Evolutionary conservation across 2,113 vertebrate species (phyloP), one percentile per base, ranked within the genome.

Genomic region (Elephantulus edwardii): DNA sequence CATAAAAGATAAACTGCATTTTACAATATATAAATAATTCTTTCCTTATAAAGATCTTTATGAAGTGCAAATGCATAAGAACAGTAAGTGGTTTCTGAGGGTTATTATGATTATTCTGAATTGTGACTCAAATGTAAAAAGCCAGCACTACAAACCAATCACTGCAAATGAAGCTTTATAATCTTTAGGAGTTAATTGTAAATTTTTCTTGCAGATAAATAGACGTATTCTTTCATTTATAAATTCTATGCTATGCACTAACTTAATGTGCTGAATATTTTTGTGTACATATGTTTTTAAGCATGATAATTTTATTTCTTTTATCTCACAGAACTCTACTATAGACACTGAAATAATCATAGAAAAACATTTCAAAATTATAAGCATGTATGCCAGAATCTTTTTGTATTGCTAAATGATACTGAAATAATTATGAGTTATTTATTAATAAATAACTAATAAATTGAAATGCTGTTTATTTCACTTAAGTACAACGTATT

Each of bases 51-150:
- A 83, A 56, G 40, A 26, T 84, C 14, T 84, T 88, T 70, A n/a
- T 70, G 50, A 78, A 68, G 30, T 86, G 42, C 35, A 78, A 68
- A 91, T n/a, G 50, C 35, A 66, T 74, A 44, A n/a, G 52, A 88
- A 90, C 26, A 72, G 33, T 68, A 82, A 89, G 44, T 8, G 86
- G 17, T 89, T 89, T 89, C 50, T 92, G 71, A 79, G 64, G 71
- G 4, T 79, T 83, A 75, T 82, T 68, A 35, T 86, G 71, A 87
- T 83, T 83, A 84, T 83, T 30, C 50, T 91, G 35, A 89, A 42
- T n/a, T 58, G 13, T n/a, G 30, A 33, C 60, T 77, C 17, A 11
- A 64, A 38, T 50, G 8, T 80, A 44, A 74, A 86, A 81, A 89
- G 24, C 54, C 60, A 56, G 54, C 22, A 28, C 22, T 20, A 35